A percentile compares a stretch with the other conserved stretches of the same genome.
Conservation (phyloP, 2,797 vertebrate species). For the Phoebastria nigripes region DNA sequence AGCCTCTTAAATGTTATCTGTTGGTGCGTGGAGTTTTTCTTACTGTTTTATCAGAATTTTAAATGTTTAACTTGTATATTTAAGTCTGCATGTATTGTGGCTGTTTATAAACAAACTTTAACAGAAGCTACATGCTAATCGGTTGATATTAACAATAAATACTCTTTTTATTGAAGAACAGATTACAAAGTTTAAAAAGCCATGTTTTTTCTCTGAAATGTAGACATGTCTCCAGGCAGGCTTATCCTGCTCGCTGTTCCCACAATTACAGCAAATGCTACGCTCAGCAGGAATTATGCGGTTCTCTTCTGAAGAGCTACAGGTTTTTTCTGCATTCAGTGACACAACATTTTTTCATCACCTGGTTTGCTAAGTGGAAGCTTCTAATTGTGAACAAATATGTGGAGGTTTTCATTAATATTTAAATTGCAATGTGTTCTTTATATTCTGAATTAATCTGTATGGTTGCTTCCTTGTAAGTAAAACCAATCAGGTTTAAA, state of each 20-base stretch:
- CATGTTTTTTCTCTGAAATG: conserved; percentile 12
- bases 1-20: not conserved
- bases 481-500: not conserved
- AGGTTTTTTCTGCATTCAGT: not conserved
- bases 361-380: not conserved
- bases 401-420: not conserved
- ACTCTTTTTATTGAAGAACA: conserved; percentile 35
- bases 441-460: not conserved
- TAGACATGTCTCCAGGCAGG: conserved; percentile 58
- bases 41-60: not conserved
- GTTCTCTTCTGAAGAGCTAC: not conserved
- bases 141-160: conserved; percentile 57
- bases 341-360: not conserved
- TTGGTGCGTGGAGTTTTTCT: not conserved
- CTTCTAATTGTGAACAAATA: not conserved
- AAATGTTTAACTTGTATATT: not conserved
- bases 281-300: not conserved
- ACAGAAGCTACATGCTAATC: conserved; percentile 40
- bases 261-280: conserved; percentile 9
- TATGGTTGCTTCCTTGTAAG: not conserved
- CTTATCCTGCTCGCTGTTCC: conserved; percentile 44
- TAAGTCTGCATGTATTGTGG: not conserved
- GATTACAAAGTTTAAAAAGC: conserved; percentile 27
- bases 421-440: not conserved
- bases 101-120: conserved; percentile 29